These are phyloP conservation scores for Colletes collaris DNA, from an alignment of 2,888 invertebrate genomes.

Conservation along the genomic window DNA sequence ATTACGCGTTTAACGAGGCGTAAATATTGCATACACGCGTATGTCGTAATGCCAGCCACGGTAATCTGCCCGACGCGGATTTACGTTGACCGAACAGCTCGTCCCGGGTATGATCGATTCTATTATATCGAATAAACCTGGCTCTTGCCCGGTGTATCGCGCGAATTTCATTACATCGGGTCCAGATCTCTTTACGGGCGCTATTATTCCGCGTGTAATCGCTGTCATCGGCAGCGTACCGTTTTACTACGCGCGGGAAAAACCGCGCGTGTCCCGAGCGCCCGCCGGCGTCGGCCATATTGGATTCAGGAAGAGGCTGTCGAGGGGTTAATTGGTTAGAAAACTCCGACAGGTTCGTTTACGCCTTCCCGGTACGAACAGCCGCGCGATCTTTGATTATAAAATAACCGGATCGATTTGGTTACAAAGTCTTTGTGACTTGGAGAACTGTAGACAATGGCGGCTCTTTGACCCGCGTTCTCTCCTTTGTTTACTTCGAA, in stretches of 20 bases:
- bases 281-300: neutral
- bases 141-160: constrained; percentile 8
- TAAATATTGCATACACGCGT: constrained; percentile 46
- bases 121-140: constrained; percentile 44
- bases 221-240: constrained; percentile 33
- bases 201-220: constrained; percentile 46
- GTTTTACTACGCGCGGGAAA: neutral
- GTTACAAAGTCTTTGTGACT: too few species aligned
- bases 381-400: too few species aligned
- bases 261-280: neutral
- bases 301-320: neutral
- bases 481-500: too few species aligned
- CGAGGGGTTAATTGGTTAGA: too few species aligned
- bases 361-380: too few species aligned
- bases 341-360: too few species aligned
- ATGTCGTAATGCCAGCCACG: constrained; percentile 23
- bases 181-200: constrained; percentile 15
- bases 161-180: constrained; percentile 40
- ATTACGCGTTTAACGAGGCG: constrained; percentile 57
- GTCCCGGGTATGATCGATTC: constrained; percentile 37
- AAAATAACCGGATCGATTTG: too few species aligned
- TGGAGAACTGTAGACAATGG: too few species aligned
- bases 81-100: constrained; percentile 15
- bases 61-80: constrained; percentile 39
- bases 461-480: too few species aligned